Evolutionary conservation across 37 sponge, comb jelly and placozoan genomes (phyloP), one percentile per base, ranked within the genome.

Genomic region (Axinella damicornis): DNA sequence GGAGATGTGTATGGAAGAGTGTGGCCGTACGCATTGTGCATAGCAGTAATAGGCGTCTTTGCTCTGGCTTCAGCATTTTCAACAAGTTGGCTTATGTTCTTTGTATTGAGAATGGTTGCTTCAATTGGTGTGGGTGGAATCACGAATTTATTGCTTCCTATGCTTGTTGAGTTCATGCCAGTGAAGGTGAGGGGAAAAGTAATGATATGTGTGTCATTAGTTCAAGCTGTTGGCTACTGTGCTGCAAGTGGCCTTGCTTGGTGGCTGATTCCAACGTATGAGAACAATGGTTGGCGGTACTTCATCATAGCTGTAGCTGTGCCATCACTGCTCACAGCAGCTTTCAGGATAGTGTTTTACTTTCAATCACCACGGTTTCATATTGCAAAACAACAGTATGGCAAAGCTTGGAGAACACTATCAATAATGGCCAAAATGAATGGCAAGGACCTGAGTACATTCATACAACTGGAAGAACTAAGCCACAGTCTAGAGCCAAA

Each of bases 221-320:
- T 73, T 22, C 66, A 58, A 39, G 76, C 85, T 0, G 13, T 84
- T 11, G 90, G 85, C 73, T 24, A 79, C 28, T 79, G 80, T 41
- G 53, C 33, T 2, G 24, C 81, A n/a, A 85, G 57, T 41, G 90
- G 90, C 5, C 38, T 90, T 30, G 85, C 90, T 1, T 90, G 85
- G 84, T 90, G 90, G 90, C 61, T 83, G 37, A 71, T 90, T 22
- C 79, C 90, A 5, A 84, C 71, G 5, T 90, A 84, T 69, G 56
- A 57, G 16, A 9, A n/a, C 4, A 40, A 61, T 35, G 83, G 83
- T 13, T 83, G 83, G 83, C 30, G 83, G 52, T 83, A 83, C 57
- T 72, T 83, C 52, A 59, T 73, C 28, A 57, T 73, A 22, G 83
- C 83, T 5, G 57, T 57, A 1, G 24, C 63, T 1, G 2, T 57